These are phyloP conservation scores for Ammospiza nelsoni DNA, from an alignment of 2,113 vertebrate genomes.

Conservation along the genomic window DNA sequence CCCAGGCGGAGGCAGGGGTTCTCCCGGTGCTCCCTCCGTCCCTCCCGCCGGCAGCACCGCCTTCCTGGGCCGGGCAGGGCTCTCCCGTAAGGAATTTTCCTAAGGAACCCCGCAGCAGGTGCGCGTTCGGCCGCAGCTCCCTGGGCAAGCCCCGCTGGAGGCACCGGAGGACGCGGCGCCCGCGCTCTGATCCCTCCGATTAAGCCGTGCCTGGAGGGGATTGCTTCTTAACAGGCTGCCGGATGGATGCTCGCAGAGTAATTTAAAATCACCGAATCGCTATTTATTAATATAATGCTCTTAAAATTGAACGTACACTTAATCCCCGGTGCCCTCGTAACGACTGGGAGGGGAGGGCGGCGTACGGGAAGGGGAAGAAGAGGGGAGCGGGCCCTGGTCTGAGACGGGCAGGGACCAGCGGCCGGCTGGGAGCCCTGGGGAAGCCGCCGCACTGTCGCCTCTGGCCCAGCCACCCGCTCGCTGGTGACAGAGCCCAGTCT, in stretches of 20 bases:
- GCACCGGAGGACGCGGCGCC: neutral
- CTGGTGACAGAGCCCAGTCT: neutral
- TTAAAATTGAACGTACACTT: neutral
- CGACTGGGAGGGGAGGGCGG: neutral
- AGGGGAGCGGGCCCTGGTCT: neutral
- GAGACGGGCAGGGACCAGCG: neutral
- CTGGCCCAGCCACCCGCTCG: neutral
- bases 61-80: neutral
- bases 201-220: neutral
- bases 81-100: neutral
- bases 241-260: neutral
- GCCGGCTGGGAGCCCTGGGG: neutral
- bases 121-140: neutral
- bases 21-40: neutral
- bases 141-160: neutral
- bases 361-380: neutral
- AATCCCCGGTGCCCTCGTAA: neutral
- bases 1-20: neutral
- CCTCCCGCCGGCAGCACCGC: neutral
- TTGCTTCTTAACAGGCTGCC: neutral
- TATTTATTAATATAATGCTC: slow-evolving; percentile 33
- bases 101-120: accelerated
- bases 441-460: neutral
- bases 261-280: neutral
- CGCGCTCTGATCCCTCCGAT: neutral